phyloP scores from a whole-genome alignment of 2,888 invertebrate genomes.

The Crocallis elinguaria region DNA sequence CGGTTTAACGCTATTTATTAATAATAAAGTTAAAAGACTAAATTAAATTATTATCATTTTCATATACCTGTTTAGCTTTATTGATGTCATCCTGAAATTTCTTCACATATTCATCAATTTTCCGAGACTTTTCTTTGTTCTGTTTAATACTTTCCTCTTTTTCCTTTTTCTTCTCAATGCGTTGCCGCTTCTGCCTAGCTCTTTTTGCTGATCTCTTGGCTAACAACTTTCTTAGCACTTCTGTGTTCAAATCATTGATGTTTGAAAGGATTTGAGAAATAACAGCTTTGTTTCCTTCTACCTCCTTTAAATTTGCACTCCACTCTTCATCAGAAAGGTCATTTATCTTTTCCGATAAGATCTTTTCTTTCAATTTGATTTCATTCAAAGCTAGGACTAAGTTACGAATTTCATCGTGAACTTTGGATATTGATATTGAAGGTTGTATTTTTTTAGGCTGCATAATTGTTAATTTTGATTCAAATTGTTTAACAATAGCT shows the following conservation, averaged over 20 bases:
- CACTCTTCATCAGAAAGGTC: conserved; percentile 82
- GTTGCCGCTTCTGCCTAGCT: conserved; percentile 72
- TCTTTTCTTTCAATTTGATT: conserved; percentile 60
- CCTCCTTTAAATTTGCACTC: conserved; percentile 76
- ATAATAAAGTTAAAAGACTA: too few relatives aligned
- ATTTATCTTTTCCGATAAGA: conserved; percentile 71
- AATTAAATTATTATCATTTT: too few relatives aligned
- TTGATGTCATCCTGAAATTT: conserved; percentile 86
- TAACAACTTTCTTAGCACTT: conserved; percentile 67
- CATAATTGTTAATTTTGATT: conserved; percentile 33
- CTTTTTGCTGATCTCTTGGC: conserved; percentile 77
- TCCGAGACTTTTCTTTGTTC: conserved; percentile 80
- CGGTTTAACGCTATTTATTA: too few relatives aligned
- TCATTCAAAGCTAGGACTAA: conserved; percentile 50
- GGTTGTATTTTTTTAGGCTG: conserved; percentile 16
- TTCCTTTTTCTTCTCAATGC: conserved; percentile 58
- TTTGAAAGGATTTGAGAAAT: conserved; percentile 68
- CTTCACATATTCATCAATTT: conserved; percentile 88
- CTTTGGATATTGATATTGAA: conserved; percentile 49
- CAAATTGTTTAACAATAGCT: conserved; percentile 60
- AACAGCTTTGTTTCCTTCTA: conserved; percentile 75
- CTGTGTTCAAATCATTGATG: conserved; percentile 70
- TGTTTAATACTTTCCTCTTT: conserved; percentile 67
- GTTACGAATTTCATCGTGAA: conserved; percentile 49
- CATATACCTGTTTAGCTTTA: conserved; percentile 82